These are phyloP conservation scores for Hemaris fuciformis DNA, from an alignment of 2,888 invertebrate species.

Conservation along the genomic window DNA sequence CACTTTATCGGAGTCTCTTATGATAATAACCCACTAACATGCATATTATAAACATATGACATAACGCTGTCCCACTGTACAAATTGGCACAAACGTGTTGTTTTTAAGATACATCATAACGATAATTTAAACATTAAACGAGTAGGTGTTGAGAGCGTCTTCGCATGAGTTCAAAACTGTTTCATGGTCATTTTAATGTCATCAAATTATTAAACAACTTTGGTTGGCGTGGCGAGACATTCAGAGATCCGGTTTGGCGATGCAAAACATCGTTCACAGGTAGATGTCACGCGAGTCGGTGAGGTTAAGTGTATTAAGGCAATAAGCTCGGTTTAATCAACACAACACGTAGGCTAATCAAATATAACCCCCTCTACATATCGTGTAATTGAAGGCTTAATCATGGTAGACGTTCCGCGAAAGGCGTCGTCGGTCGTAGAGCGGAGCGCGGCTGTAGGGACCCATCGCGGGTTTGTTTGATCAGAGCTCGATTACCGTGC, in stretches of 20 bases:
- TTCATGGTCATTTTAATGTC: conserved; percentile 61
- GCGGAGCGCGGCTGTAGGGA: conserved; percentile 32
- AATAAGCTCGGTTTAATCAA: conserved; percentile 79
- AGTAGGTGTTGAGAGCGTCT: conserved; percentile 26
- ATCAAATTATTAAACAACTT: conserved; percentile 35
- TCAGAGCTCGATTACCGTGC: conserved; percentile 58
- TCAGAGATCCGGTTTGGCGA: conserved; percentile 49
- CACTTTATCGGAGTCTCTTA: background rate
- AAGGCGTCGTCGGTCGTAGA: conserved; percentile 39
- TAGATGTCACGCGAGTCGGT: conserved; percentile 49
- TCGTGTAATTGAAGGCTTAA: conserved; percentile 78
- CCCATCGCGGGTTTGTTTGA: conserved; percentile 61
- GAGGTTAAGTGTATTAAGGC: conserved; percentile 69
- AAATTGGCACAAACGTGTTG: conserved; percentile 38
- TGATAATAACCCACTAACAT: conserved; percentile 16
- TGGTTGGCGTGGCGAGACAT: background rate
- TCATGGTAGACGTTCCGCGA: conserved; percentile 70
- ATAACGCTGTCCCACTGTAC: conserved; percentile 33
- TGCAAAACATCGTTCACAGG: conserved; percentile 40
- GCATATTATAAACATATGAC: conserved; percentile 44
- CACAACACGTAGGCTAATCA: conserved; percentile 78
- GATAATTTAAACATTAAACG: conserved; percentile 24
- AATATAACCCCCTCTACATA: conserved; percentile 79
- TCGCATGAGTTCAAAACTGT: conserved; percentile 40
- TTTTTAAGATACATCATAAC: conserved; percentile 12